Evolutionary conservation across 2,888 invertebrate species (phyloP), one percentile per base, ranked within the genome.

Genomic region (Herminia tarsipennalis): DNA sequence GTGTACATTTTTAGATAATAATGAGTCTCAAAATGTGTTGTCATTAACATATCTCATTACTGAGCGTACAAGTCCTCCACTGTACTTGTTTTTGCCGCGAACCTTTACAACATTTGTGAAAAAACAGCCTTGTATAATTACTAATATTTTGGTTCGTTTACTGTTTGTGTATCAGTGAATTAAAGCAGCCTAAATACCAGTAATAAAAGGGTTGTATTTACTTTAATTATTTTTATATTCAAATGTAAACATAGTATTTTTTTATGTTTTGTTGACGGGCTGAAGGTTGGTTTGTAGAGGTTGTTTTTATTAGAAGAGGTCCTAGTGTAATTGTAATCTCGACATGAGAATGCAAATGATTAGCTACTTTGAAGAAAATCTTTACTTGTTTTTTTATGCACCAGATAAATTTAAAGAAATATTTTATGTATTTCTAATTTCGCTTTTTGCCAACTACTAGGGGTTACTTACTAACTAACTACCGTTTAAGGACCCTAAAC

Each of bases 161-260:
- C 42, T 43, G 42, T 58, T n/a, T n/a, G n/a, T 47, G 59, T 63
- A 43, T 52, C 41, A 46, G 51, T 58, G 58, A 63, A 63, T 55
- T 67, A 63, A 63, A 38, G 30, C 42, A 43, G 29, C 33, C 45
- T 44, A 67, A 63, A 66, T 64, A 38, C 40, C 33, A 43, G 39
- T 48, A 51, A 47, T 67, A 64, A 52, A 63, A 40, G 30, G 49
- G 27, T 46, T 34, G 44, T 67, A 58, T 64, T 67, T 67, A 67
- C 55, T 58, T 64, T 64, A 64, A 64, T 64, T 63, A 67, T 67
- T 67, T 63, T 52, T 43, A 58, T 48, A 49, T 63, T 48, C 42
- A 25, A 63, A 48, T 45, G 50, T 54, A 51, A 55, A 49, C 48
- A 29, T 20, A 44, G 47, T 50, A 37, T 48, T 53, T 58, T n/a